Base-by-base conservation (phyloP, 2,797 vertebrate genomes). In the Lycodopsis pacificus region DNA sequence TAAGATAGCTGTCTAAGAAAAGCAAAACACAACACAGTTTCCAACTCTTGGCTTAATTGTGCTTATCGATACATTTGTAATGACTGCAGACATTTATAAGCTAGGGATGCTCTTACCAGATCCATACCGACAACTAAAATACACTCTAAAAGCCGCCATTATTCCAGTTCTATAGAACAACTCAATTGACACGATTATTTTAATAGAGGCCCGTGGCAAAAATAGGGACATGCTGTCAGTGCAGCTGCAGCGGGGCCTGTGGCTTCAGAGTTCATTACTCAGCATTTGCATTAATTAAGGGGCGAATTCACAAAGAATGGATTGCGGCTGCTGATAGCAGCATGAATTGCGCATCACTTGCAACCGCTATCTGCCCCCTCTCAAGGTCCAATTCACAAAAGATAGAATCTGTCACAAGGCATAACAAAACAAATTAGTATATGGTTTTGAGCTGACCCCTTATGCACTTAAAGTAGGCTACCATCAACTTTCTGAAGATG, bases 81-180 rank as follows among this genome's bases (percentile, higher is more conserved):
- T 68, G 54, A 73, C 7, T 53, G 11, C 14, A 51, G n/a, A 61
- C 56, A 57, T 67, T 34, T 53, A 65, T 70, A 64, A 32, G 62
- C 44, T 2, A 7, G 38, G 27, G 48, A 51, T 30, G 46, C 10
- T 69, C 53, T 54, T 48, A 71, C 54, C n/a, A n/a, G n/a, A 19
- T 38, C 25, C 0, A 59, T 53, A 76, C 6, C 8, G 12, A 30
- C 48, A 1, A 4, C 22, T 17, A 71, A 63, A 56, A 38, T 56
- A 13, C 22, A 49, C 17, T 48, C 4, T 63, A 32, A 61, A 75
- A 71, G 13, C 10, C 27, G 15, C 13, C 10, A 42, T 70, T 63
- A 49, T 70, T 66, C 2, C 8, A 44, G 68, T 0, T 72, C 15
- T 19, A 1, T 51, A 2, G 58, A 42, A 49, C 4, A 46, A 7